Base-by-base conservation (phyloP, 2,888 invertebrate genomes). In the Chymomyza procnemis region DNA sequence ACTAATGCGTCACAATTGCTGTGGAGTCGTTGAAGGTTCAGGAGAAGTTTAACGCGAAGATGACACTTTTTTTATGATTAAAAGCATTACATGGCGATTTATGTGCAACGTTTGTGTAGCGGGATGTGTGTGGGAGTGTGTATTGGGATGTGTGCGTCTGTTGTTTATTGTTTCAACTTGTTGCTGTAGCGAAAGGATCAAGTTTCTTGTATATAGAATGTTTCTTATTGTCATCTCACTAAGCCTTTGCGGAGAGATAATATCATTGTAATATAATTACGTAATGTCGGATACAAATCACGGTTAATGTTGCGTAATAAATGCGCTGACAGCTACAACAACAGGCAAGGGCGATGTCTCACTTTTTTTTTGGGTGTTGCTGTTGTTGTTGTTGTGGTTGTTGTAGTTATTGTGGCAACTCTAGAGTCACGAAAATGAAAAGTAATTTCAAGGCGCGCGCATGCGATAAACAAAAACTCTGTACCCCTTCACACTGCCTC, bases 1-100 rank as follows among this genome's bases (percentile, higher is more conserved):
- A 83, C 88, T 88, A 88, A 88, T 88, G 88, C 88, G 88, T 88
- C 88, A 88, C 88, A 88, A 86, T 79, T 86, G 84, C 84, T 68
- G 75, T 81, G 8, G 26, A 22, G 22, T n/a, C n/a, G n/a, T n/a
- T 6, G 26, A 26, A 26, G 26, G 26, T 80, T 86, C 80, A 78
- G 86, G 74, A 78, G 34, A 9, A 41, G 34, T 12, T 41, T 41
- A 41, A n/a, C n/a, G 34, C 12, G 12, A 3, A 41, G 34, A 41
- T 12, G 34, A 48, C 66, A 71, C 69, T 69, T 75, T 69, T 75
- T 66, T 72, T 71, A 69, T 66, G 64, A 71, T 69, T 73, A 74
- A 66, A n/a, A 55, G 63, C 61, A 67, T 47, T 18, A 47, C 22
- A 46, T 61, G 48, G 22, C 59, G n/a, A 57, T 73, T 83, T 83